A percentile compares a stretch with the other conserved stretches of the same genome.
Evolutionary conservation across 2,797 vertebrate genomes (phyloP).

Genomic region (Aldrovandia affinis): DNA sequence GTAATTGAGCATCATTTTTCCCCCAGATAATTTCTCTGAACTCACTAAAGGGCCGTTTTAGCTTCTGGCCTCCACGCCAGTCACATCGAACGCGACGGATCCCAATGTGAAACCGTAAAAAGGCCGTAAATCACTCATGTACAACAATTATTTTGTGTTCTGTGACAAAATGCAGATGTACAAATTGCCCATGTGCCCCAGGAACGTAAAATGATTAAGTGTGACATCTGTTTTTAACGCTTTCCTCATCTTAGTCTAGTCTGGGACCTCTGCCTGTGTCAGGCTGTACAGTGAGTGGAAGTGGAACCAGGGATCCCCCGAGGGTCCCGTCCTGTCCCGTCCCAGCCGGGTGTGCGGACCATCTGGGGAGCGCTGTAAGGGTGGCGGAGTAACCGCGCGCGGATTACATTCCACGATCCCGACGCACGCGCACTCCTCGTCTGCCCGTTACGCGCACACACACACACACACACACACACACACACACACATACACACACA

Average conservation of each 20-base stretch:
- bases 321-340: constrained; percentile 69
- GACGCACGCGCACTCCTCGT: constrained; percentile 21
- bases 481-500: constrained; percentile 3
- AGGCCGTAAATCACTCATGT: background rate
- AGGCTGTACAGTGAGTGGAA: constrained; percentile 66
- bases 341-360: constrained; percentile 62
- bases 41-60: background rate
- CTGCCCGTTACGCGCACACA: background rate
- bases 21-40: background rate
- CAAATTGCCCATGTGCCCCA: constrained; percentile 42
- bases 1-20: too few species aligned
- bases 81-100: background rate
- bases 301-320: constrained; percentile 66
- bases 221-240: constrained; percentile 80
- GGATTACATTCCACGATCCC: constrained; percentile 33
- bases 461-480: background rate
- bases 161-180: constrained; percentile 49
- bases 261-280: constrained; percentile 71
- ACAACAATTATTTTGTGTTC: background rate
- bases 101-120: background rate
- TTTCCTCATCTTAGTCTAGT: constrained; percentile 66
- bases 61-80: background rate
- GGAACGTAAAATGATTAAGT: constrained; percentile 68
- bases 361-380: constrained; percentile 71
- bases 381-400: constrained; percentile 30